phyloP scores from a whole-genome alignment of 1,140 invertebrate genomes.

The Penaeus chinensis region DNA sequence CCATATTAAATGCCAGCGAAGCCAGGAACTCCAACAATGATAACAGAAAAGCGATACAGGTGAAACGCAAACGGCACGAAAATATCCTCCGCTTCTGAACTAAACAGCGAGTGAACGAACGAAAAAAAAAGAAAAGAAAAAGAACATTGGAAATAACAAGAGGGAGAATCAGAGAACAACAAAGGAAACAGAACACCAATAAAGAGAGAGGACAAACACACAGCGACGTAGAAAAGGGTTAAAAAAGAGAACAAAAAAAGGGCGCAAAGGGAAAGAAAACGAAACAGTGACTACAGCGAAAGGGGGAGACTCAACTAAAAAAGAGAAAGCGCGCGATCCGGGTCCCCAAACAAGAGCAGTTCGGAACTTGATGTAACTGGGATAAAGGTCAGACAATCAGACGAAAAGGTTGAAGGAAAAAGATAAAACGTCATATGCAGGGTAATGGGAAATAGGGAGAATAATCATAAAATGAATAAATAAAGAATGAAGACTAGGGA shows the following conservation, averaged over 20 bases:
- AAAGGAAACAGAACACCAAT: constrained; percentile 1
- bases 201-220: constrained; percentile 32
- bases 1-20: no score
- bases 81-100: no score
- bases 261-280: constrained; percentile 18
- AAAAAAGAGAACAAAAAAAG: constrained; percentile 3
- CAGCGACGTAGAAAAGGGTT: constrained; percentile 4
- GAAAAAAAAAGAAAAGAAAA: background rate
- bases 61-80: no score
- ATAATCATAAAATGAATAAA: no score
- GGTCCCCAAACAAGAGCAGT: no score
- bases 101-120: background rate
- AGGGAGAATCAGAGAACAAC: constrained; percentile 32
- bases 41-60: no score
- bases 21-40: no score
- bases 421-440: background rate
- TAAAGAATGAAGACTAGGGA: no score
- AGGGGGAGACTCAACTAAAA: no score
- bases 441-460: background rate
- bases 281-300: background rate
- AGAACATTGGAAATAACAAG: background rate
- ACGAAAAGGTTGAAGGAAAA: background rate
- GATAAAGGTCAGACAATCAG: no score
- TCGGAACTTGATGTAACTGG: no score
- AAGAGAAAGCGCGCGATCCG: no score